Conservation (phyloP, 2,113 vertebrate genomes). For the Daphoenositta chrysoptera region DNA sequence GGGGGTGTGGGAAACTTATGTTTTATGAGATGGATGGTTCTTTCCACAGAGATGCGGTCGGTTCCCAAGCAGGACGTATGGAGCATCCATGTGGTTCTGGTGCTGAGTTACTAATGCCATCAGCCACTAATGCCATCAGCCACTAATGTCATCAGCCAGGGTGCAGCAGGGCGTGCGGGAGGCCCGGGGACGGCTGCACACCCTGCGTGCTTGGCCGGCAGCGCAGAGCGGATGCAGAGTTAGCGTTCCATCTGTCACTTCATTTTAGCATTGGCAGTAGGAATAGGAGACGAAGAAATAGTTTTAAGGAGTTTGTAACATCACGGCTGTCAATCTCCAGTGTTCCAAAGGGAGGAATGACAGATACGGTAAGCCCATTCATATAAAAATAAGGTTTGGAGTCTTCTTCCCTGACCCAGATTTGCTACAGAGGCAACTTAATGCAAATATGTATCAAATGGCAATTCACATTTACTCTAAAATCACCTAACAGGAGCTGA, state of each 20-base stretch:
- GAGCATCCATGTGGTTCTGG: slow-evolving; percentile 63
- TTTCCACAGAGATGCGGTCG: slow-evolving; percentile 67
- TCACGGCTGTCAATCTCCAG: slow-evolving; percentile 58
- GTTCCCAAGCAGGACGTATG: slow-evolving; percentile 60
- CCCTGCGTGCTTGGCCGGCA: not conserved
- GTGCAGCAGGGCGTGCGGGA: not conserved
- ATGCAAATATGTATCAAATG: slow-evolving; percentile 33
- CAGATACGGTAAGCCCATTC: slow-evolving; percentile 55
- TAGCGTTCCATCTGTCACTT: slow-evolving; percentile 32
- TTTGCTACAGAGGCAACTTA: slow-evolving; percentile 49
- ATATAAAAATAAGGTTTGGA: slow-evolving; percentile 35
- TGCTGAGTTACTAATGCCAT: slow-evolving; percentile 69
- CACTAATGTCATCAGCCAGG: slow-evolving; percentile 59
- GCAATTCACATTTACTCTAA: slow-evolving; percentile 48
- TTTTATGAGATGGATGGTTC: slow-evolving; percentile 78
- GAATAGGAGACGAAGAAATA: slow-evolving; percentile 43
- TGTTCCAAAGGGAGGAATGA: slow-evolving; percentile 42
- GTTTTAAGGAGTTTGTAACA: slow-evolving; percentile 53
- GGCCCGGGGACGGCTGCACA: not conserved
- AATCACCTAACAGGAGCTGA: slow-evolving; percentile 40
- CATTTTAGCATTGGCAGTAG: slow-evolving; percentile 37
- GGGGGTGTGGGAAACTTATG: slow-evolving; percentile 57
- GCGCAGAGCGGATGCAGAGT: not conserved
- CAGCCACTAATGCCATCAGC: slow-evolving; percentile 59
- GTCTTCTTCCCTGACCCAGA: slow-evolving; percentile 46